Evolutionary conservation across 1,140 invertebrate genomes (phyloP).

Genomic region (Cydia amplana): DNA sequence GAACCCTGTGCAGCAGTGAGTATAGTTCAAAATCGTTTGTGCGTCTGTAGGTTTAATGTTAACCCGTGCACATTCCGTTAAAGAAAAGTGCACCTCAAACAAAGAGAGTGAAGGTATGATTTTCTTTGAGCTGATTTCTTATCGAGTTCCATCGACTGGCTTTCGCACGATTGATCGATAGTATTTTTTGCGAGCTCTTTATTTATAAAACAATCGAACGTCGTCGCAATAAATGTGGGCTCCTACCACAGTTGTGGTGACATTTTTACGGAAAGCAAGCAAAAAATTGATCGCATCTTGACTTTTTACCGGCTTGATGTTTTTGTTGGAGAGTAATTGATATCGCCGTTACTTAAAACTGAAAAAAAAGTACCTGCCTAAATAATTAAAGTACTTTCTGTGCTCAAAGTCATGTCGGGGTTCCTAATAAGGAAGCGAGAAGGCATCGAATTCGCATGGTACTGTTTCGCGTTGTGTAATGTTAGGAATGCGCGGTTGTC

Average conservation of each 20-base stretch:
- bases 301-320: background rate
- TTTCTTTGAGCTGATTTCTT: constrained; percentile 44
- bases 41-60: constrained; percentile 36
- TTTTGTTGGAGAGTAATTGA: constrained; percentile 17
- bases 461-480: constrained; percentile 16
- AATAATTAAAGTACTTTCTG: constrained; percentile 1
- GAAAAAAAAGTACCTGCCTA: background rate
- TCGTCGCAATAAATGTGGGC: constrained; percentile 69
- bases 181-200: constrained; percentile 76
- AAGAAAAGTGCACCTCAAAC: constrained; percentile 57
- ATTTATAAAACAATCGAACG: constrained; percentile 79
- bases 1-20: constrained; percentile 28
- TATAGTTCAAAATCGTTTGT: constrained; percentile 46
- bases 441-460: constrained; percentile 23
- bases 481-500: constrained; percentile 55
- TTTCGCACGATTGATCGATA: constrained; percentile 79
- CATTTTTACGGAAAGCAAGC: constrained; percentile 49
- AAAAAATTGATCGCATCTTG: constrained; percentile 36
- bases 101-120: constrained; percentile 46
- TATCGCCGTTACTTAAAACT: constrained; percentile 23
- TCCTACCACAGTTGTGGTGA: constrained; percentile 63
- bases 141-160: constrained; percentile 66
- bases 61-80: constrained; percentile 44
- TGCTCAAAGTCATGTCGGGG: background rate
- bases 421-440: constrained; percentile 10